phyloP scores from a whole-genome alignment of 2,113 vertebrate species.

The Zeus faber region DNA sequence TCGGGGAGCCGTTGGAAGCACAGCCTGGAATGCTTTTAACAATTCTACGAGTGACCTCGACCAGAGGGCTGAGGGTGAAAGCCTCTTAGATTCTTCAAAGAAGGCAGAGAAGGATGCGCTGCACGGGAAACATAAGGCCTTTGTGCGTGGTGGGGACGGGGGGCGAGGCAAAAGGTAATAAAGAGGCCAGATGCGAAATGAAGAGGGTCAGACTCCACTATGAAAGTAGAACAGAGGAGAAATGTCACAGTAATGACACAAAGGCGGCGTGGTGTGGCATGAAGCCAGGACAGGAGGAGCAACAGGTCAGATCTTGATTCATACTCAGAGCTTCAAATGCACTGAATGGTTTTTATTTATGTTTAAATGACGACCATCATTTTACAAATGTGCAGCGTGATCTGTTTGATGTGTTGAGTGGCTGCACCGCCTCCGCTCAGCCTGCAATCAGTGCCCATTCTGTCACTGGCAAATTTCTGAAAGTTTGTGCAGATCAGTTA shows the following conservation, averaged over 20 bases:
- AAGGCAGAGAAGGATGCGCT: neutral
- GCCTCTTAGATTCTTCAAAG: too few relatives aligned
- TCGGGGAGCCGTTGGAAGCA: too few relatives aligned
- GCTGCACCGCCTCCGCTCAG: neutral
- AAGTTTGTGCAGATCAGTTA: conserved; percentile 4
- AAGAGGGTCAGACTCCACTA: neutral
- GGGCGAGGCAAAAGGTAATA: neutral
- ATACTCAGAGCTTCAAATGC: neutral
- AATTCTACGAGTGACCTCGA: neutral
- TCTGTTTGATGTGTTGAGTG: neutral
- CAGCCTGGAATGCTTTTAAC: too few relatives aligned
- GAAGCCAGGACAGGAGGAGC: neutral
- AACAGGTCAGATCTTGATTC: neutral
- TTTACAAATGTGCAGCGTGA: neutral
- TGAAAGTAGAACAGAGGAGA: conserved; percentile 1
- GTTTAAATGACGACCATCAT: neutral
- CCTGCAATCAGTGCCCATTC: too few relatives aligned
- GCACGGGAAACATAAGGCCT: neutral
- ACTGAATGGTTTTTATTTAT: neutral
- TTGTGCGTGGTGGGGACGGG: neutral
- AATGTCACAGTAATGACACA: neutral
- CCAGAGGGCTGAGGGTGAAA: too few relatives aligned
- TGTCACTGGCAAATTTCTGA: neutral
- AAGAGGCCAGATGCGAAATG: too few relatives aligned
- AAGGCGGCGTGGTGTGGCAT: neutral